Evolutionary conservation across 1,140 invertebrate species (phyloP).

Genomic region (Halesus radiatus): DNA sequence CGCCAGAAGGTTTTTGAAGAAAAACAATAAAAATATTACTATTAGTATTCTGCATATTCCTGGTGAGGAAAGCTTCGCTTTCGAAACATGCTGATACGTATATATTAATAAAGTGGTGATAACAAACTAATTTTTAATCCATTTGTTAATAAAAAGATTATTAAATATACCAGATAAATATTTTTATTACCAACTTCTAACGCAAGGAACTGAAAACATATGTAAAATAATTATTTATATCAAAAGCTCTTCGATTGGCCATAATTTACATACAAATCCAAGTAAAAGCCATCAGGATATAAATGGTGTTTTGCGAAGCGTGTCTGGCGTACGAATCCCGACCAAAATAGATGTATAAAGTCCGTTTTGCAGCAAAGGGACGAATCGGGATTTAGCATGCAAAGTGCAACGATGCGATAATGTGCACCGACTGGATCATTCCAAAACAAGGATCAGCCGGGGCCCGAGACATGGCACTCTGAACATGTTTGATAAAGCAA

Average conservation of each 20-base stretch:
- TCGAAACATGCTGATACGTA: no score
- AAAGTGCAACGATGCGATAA: constrained; percentile 13
- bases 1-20: no score
- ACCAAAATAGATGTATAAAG: not conserved
- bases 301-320: not conserved
- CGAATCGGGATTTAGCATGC: not conserved
- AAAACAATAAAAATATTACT: no score
- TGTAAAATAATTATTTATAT: no score
- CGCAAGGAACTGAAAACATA: no score
- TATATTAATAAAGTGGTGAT: no score
- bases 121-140: no score
- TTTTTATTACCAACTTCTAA: no score
- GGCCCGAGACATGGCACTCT: not conserved
- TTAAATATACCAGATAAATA: no score
- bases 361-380: not conserved
- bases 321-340: not conserved
- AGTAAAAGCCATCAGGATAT: not conserved
- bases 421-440: not conserved
- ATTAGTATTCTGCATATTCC: no score
- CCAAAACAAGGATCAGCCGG: constrained; percentile 1
- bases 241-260: not conserved
- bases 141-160: no score
- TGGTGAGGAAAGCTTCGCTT: no score
- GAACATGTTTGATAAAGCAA: not conserved
- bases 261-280: not conserved